phyloP scores from a whole-genome alignment of 2,888 invertebrate species.

The Drosophila monieri region DNA sequence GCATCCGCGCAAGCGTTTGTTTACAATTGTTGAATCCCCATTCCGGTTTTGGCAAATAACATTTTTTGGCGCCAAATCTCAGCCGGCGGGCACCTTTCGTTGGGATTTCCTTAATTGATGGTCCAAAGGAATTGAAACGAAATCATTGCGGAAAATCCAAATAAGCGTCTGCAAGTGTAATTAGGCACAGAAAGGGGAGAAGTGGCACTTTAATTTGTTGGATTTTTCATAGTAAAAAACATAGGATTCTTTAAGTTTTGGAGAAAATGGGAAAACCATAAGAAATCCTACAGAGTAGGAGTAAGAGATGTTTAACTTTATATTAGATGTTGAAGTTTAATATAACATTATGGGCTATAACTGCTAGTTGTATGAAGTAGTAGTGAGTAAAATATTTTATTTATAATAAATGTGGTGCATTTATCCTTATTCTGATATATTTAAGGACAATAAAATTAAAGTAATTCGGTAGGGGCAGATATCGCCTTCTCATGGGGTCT shows the following conservation, averaged over 20 bases:
- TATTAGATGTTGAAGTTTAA: no score
- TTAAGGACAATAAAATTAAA: not conserved
- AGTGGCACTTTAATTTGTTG: not conserved
- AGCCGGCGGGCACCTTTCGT: conserved; percentile 41
- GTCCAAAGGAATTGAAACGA: conserved; percentile 2
- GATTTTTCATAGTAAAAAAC: not conserved
- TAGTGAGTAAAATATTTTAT: no score
- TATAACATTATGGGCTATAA: no score
- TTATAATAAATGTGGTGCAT: no score
- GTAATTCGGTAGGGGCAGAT: not conserved
- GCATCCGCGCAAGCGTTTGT: conserved; percentile 74
- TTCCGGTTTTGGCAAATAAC: conserved; percentile 12
- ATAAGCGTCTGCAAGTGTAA: not conserved
- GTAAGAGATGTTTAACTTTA: no score
- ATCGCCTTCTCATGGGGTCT: not conserved
- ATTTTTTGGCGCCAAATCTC: conserved; percentile 69
- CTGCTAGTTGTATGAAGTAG: no score
- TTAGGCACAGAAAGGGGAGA: not conserved
- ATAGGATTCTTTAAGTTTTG: not conserved
- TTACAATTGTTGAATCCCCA: conserved; percentile 78
- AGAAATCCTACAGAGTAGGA: not conserved
- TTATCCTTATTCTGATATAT: no score
- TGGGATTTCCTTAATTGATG: conserved; percentile 23
- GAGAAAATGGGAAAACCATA: not conserved
- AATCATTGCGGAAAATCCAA: not conserved